Percentiles rank a stretch among this genome's conserved stretches.
phyloP scores from a whole-genome alignment of 2,888 invertebrate species.

The Leptogaster cylindrica region DNA sequence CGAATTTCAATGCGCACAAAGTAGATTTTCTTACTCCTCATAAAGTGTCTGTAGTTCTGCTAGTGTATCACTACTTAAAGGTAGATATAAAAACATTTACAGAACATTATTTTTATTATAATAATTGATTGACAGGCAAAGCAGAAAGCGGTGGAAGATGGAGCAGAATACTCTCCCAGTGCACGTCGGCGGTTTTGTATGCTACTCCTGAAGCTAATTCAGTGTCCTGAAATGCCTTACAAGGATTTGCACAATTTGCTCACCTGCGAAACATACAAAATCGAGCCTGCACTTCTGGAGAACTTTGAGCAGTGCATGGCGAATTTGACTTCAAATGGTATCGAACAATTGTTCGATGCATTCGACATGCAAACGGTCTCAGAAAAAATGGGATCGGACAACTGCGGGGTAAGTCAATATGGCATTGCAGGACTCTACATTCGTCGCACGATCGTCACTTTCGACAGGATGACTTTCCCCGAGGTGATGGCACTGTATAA shows the following conservation, averaged over 20 bases:
- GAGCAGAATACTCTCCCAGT: conserved; percentile 62
- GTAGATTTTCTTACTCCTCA: conserved; percentile 72
- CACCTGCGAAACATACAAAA: conserved; percentile 57
- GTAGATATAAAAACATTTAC: conserved; percentile 56
- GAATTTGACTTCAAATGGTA: conserved; percentile 61
- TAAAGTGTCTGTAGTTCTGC: conserved; percentile 77
- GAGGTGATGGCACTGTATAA: conserved; percentile 79
- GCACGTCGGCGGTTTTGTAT: conserved; percentile 81
- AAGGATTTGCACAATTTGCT: conserved; percentile 70
- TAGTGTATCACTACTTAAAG: conserved; percentile 77
- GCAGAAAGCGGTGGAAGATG: conserved; percentile 50
- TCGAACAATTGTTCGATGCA: conserved; percentile 72
- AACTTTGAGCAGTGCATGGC: conserved; percentile 68
- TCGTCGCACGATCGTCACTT: conserved; percentile 78
- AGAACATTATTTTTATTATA: conserved; percentile 50
- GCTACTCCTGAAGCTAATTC: conserved; percentile 76
- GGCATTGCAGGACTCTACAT: conserved; percentile 76
- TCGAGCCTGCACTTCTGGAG: conserved; percentile 59
- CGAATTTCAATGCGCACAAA: conserved; percentile 57
- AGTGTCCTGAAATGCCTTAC: conserved; percentile 80
- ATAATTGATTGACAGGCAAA: conserved; percentile 53
- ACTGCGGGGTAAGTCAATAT: conserved; percentile 58
- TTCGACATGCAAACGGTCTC: conserved; percentile 69
- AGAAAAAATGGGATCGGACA: conserved; percentile 67
- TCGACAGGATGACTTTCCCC: conserved; percentile 84